Percentiles rank a stretch among this genome's conserved stretches.
Conservation (phyloP, 2,888 invertebrate species). For the Empis stercorea region DNA sequence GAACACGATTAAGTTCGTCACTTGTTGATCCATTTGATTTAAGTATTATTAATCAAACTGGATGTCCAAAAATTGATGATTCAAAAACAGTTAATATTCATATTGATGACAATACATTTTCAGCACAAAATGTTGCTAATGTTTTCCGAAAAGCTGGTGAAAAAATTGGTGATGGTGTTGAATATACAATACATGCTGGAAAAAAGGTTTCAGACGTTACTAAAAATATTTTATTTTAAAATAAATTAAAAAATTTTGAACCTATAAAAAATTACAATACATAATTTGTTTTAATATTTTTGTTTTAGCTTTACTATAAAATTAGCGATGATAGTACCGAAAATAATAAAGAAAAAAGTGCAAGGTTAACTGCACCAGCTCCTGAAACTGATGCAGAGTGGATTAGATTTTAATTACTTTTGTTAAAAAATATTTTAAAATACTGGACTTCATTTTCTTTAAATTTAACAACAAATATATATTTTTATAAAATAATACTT, state of each 20-base stretch:
- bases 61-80: conserved; percentile 49
- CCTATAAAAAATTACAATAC: not conserved
- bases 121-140: conserved; percentile 55
- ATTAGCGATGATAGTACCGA: not conserved
- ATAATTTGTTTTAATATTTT: not conserved
- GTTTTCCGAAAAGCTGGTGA: conserved; percentile 60
- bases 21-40: conserved; percentile 67
- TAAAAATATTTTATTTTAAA: not conserved
- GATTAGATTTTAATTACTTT: not conserved
- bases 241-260: not conserved
- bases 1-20: conserved; percentile 45
- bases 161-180: conserved; percentile 57
- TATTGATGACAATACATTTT: conserved; percentile 64
- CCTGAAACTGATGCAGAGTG: not conserved
- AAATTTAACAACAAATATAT: too few relatives aligned
- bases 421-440: not conserved
- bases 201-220: conserved; percentile 37
- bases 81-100: conserved; percentile 47
- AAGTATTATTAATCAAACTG: conserved; percentile 56
- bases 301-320: not conserved
- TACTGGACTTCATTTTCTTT: too few relatives aligned
- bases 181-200: conserved; percentile 54
- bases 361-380: not conserved
- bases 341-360: not conserved
- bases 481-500: too few relatives aligned